Percentiles rank a stretch among this genome's conserved stretches.
Evolutionary conservation across 2,888 invertebrate genomes (phyloP).

Genomic region (Meiosimyza platycephala): DNA sequence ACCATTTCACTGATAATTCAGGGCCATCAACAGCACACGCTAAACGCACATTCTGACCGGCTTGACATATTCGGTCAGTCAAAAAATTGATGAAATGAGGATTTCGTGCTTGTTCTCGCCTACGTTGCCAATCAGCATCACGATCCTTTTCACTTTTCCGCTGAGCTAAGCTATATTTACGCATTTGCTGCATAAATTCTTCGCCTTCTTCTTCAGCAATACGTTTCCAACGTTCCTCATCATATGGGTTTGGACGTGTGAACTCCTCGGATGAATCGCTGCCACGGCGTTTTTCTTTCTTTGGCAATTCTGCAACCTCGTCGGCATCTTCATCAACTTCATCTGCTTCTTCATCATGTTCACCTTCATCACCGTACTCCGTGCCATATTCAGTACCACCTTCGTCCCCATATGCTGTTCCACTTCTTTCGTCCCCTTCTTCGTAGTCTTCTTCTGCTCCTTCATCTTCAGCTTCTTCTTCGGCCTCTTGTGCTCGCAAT

Average conservation of each 20-base stretch:
- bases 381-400: constrained; percentile 43
- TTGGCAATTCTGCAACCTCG: constrained; percentile 49
- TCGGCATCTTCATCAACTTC: constrained; percentile 52
- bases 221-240: constrained; percentile 63
- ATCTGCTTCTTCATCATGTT: constrained; percentile 43
- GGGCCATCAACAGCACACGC: constrained; percentile 83
- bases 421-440: constrained; percentile 46
- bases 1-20: constrained; percentile 80
- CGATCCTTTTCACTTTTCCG: constrained; percentile 63
- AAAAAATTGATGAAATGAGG: constrained; percentile 70
- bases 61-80: constrained; percentile 80
- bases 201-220: constrained; percentile 64
- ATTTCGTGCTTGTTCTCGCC: constrained; percentile 62
- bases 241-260: constrained; percentile 60
- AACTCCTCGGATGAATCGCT: constrained; percentile 64
- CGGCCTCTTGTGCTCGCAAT: constrained; percentile 58
- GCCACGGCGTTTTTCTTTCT: constrained; percentile 56
- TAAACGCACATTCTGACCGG: constrained; percentile 79
- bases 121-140: constrained; percentile 65
- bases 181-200: constrained; percentile 64
- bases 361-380: constrained; percentile 49
- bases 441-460: constrained; percentile 45
- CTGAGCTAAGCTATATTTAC: constrained; percentile 62
- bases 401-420: constrained; percentile 51
- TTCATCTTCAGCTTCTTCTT: constrained; percentile 54